Conservation (phyloP, 2,113 vertebrate genomes). For the Marmota monax region DNA sequence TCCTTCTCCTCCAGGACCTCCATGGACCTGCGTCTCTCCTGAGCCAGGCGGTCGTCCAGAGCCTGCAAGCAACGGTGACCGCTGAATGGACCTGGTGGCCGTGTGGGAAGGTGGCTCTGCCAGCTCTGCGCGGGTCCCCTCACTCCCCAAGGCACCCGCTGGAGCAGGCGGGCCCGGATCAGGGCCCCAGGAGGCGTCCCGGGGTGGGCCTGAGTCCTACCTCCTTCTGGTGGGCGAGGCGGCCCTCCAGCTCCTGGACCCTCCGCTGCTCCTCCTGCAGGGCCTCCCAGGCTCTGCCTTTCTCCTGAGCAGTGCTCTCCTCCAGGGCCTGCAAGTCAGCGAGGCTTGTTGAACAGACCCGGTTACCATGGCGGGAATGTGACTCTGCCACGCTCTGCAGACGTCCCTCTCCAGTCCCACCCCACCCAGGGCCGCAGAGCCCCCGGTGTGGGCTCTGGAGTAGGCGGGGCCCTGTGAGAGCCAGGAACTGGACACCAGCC, state of each 20-base stretch:
- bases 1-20: constrained; percentile 70
- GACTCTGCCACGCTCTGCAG: neutral
- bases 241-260: constrained; percentile 74
- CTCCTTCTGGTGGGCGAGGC: constrained; percentile 73
- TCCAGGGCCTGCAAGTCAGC: constrained; percentile 81
- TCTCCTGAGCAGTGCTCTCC: constrained; percentile 63
- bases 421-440: too few relatives aligned
- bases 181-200: too few relatives aligned
- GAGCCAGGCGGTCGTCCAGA: constrained; percentile 40
- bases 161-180: too few relatives aligned
- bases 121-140: neutral
- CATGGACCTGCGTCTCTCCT: constrained; percentile 78
- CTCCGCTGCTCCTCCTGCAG: constrained; percentile 75
- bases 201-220: constrained; percentile 55
- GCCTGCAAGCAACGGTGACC: constrained; percentile 69
- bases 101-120: neutral
- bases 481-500: neutral
- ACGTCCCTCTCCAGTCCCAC: neutral
- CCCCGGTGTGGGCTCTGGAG: neutral
- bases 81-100: neutral
- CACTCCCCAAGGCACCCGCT: neutral
- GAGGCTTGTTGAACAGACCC: neutral
- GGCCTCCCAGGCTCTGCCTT: constrained; percentile 25
- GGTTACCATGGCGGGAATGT: neutral
- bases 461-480: neutral